phyloP scores from a whole-genome alignment of 2,888 invertebrate species.

The Platycheirus rosarum region DNA sequence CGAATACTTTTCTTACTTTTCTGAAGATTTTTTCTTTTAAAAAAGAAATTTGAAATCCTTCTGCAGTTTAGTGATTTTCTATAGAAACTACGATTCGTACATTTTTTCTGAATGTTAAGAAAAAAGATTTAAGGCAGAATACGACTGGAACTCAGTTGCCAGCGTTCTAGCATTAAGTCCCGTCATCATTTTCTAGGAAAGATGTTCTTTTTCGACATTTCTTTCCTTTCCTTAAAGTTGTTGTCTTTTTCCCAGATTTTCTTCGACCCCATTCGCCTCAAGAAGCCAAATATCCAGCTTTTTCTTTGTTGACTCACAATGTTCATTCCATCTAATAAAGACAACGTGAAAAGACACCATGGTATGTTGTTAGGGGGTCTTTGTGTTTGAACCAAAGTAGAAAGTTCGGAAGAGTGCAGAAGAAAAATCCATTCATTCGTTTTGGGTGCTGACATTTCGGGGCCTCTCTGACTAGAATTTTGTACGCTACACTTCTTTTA shows the following conservation, averaged over 20 bases:
- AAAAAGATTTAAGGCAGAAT: conserved; percentile 23
- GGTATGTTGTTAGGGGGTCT: conserved; percentile 61
- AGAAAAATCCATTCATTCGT: conserved; percentile 57
- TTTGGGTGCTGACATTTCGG: conserved; percentile 67
- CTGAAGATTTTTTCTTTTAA: conserved; percentile 44
- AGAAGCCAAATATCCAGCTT: conserved; percentile 32
- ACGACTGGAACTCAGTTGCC: conserved; percentile 23
- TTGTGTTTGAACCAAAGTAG: conserved; percentile 50
- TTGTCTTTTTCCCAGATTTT: conserved; percentile 38
- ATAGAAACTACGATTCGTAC: conserved; percentile 50
- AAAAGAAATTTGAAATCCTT: conserved; percentile 63
- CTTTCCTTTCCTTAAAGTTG: conserved; percentile 23
- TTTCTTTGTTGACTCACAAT: conserved; percentile 69
- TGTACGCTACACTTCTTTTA: conserved; percentile 25
- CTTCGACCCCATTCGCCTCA: conserved; percentile 56
- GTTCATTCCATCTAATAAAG: conserved; percentile 38
- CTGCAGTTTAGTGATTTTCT: conserved; percentile 67
- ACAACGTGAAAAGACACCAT: conserved; percentile 23
- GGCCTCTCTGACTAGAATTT: conserved; percentile 63
- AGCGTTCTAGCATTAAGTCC: conserved; percentile 54
- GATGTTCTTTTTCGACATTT: conserved; percentile 49
- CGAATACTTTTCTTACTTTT: conserved; percentile 47
- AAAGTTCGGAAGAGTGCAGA: conserved; percentile 64
- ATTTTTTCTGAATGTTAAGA: conserved; percentile 19
- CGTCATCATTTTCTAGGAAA: conserved; percentile 65